phyloP scores from a whole-genome alignment of 2,797 vertebrate species.

The Coracias cyanogaster region DNA sequence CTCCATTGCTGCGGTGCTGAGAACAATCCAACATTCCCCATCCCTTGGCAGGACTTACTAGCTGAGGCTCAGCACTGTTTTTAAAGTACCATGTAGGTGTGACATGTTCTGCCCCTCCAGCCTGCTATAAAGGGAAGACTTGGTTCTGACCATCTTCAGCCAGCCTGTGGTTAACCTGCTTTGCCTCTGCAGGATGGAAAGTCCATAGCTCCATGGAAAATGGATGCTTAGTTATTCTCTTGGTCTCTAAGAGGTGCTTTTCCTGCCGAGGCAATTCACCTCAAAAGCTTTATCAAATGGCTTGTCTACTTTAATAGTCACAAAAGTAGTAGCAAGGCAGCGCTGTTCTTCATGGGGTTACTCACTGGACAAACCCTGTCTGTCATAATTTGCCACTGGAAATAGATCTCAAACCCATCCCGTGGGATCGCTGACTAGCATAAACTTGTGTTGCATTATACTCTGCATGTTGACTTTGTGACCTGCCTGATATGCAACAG shows the following conservation, averaged over 20 bases:
- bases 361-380: neutral
- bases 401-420: neutral
- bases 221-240: neutral
- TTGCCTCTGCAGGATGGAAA: neutral
- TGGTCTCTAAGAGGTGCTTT: neutral
- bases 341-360: neutral
- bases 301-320: neutral
- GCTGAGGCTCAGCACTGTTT: neutral
- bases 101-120: neutral
- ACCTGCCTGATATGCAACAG: constrained; percentile 35
- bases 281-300: neutral
- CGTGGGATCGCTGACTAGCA: neutral
- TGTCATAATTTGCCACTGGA: neutral
- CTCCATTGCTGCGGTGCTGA: neutral
- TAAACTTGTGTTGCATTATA: neutral
- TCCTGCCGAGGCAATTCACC: neutral
- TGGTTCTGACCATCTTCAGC: neutral
- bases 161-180: neutral
- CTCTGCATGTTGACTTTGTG: constrained; percentile 24
- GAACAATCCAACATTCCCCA: neutral
- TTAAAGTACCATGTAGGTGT: neutral
- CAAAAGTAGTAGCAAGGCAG: neutral
- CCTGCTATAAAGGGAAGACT: neutral
- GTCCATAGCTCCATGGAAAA: neutral
- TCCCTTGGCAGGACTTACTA: neutral